Base-by-base conservation (phyloP, 2,888 invertebrate species). In the Halictus ligatus region DNA sequence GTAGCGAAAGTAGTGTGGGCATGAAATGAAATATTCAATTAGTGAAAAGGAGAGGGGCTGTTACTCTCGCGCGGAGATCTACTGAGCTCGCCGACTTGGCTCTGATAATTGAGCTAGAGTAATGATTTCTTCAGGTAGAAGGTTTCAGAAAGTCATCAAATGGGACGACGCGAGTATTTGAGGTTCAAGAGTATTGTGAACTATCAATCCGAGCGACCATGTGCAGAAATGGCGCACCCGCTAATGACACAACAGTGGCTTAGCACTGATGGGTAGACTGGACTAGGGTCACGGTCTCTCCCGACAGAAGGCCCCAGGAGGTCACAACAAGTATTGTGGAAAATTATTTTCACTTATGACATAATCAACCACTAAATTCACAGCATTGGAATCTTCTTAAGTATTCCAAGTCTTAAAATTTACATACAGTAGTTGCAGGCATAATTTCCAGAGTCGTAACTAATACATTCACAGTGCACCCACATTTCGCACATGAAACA, bases 251-350 rank as follows among this genome's bases (percentile, higher is more conserved):
- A 64, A 64, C 29, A 29, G 64, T 64, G 29, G 64, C 64, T 64
- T 64, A 64, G 64, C 64, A 64, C 64, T 64, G 64, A 64, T 64
- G 64, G 35, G 64, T 64, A 29, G 64, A 64, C 64, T 64, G 64
- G 64, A 29, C 64, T 35, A 64, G 64, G 64, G 29, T 64, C 64
- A 64, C 64, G 64, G 64, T 64, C 64, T 64, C 29, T 29, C 18
- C 18, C 29, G 15, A 64, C 64, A 64, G 29, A 64, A 64, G 64
- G 29, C 29, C 18, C 64, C 3, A 35, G 64, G 64, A 4, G 35
- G 35, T 35, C 35, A 3, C 35, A 35, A 35, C 35, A 54, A 54
- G 10, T 43, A 35, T 35, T 35, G 35, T 35, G 35, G 35, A 35
- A 35, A 35, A 35, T 35, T 35, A 8, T 43, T 43, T 43, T 43